Conservation (phyloP, 1,140 invertebrate species). For the Doryteuthis pealeii region DNA sequence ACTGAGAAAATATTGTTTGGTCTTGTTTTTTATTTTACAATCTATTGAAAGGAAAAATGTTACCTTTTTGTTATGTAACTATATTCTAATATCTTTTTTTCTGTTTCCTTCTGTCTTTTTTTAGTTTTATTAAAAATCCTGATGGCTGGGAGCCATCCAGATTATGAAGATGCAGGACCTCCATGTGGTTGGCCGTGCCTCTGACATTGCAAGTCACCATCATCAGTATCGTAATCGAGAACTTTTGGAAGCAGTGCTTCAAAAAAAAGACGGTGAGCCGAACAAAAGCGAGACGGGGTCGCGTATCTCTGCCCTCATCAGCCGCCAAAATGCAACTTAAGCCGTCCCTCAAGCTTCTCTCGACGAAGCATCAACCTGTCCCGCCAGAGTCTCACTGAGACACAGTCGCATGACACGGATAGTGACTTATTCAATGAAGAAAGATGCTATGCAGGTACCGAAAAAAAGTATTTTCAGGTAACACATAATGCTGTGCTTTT, state of each 20-base stretch:
- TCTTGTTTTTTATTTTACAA: too few relatives aligned
- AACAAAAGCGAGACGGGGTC: constrained; percentile 12
- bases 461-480: constrained; percentile 10
- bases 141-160: not conserved
- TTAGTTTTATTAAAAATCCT: not conserved
- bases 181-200: not conserved
- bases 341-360: constrained; percentile 18
- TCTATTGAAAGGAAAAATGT: too few relatives aligned
- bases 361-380: constrained; percentile 17
- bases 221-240: constrained; percentile 5
- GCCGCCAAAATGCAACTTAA: constrained; percentile 17
- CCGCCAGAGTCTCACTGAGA: constrained; percentile 11
- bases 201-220: not conserved
- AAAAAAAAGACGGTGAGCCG: constrained; percentile 15
- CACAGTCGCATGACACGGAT: constrained; percentile 7
- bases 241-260: constrained; percentile 15
- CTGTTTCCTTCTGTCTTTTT: too few relatives aligned
- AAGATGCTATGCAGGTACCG: constrained; percentile 3
- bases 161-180: constrained; percentile 9
- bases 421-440: constrained; percentile 10
- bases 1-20: too few relatives aligned
- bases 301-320: not conserved
- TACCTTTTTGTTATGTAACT: too few relatives aligned
- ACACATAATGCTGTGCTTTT: not conserved
- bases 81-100: too few relatives aligned